phyloP scores from a whole-genome alignment of 1,140 invertebrate species.

The Zelostemma sp. region DNA sequence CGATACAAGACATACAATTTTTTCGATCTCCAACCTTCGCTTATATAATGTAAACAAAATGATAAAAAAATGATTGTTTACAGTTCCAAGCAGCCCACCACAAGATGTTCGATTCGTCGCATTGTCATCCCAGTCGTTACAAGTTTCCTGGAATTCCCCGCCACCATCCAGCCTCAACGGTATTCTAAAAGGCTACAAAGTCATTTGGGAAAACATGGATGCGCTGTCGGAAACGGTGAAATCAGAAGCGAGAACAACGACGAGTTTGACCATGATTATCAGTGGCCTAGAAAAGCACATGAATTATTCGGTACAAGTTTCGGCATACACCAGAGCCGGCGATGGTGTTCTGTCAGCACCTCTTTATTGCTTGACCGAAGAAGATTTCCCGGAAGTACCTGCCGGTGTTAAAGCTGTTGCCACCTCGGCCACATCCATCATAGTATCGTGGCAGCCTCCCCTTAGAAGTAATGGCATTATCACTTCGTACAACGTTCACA shows the following conservation, averaged over 20 bases:
- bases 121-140: constrained; percentile 84
- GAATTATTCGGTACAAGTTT: constrained; percentile 91
- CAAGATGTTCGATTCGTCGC: constrained; percentile 83
- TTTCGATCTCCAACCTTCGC: too few relatives aligned
- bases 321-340: constrained; percentile 89
- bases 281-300: constrained; percentile 83
- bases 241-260: constrained; percentile 76
- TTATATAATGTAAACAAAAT: too few relatives aligned
- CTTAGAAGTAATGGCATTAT: constrained; percentile 73
- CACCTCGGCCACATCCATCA: constrained; percentile 84
- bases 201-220: constrained; percentile 76
- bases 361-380: constrained; percentile 89
- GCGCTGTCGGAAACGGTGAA: constrained; percentile 58
- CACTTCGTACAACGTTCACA: constrained; percentile 71
- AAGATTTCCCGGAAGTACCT: constrained; percentile 91
- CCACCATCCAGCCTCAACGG: constrained; percentile 86
- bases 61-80: too few relatives aligned
- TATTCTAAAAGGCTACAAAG: constrained; percentile 88
- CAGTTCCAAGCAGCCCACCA: constrained; percentile 84
- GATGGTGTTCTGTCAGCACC: constrained; percentile 87
- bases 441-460: constrained; percentile 85
- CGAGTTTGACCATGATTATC: constrained; percentile 76
- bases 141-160: constrained; percentile 89
- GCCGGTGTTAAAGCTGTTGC: constrained; percentile 90
- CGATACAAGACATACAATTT: too few relatives aligned